A percentile compares a stretch with the other conserved stretches of the same genome.
phyloP scores from a whole-genome alignment of 2,113 vertebrate species.

The Antechinus flavipes region DNA sequence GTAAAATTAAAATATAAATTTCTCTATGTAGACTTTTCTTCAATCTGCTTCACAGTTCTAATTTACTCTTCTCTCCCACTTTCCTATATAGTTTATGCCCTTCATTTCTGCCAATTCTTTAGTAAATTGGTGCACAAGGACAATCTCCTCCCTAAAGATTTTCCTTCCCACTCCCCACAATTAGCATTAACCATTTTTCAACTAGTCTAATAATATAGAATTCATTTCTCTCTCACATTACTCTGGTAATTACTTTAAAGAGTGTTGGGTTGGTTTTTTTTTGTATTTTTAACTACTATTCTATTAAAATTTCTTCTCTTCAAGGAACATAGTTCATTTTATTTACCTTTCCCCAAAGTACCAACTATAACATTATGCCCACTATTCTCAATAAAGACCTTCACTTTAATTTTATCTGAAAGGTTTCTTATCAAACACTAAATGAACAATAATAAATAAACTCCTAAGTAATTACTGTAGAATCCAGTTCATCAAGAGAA shows the following conservation, averaged over 20 bases:
- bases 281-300: background rate
- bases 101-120: background rate
- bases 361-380: background rate
- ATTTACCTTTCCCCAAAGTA: rapidly evolving
- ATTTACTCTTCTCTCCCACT: background rate
- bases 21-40: background rate
- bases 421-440: background rate
- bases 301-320: background rate
- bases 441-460: background rate
- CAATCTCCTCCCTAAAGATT: background rate
- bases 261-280: background rate
- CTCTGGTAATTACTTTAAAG: background rate
- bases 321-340: background rate
- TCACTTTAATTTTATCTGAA: background rate
- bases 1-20: background rate
- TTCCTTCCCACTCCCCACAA: background rate
- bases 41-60: background rate
- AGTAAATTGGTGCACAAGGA: background rate
- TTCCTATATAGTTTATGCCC: background rate
- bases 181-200: background rate
- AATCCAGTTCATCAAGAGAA: background rate
- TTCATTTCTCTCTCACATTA: background rate
- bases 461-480: background rate
- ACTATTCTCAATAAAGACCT: background rate
- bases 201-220: background rate